Base-by-base conservation (phyloP, 1,140 invertebrate species). In the Cotesia typhae region DNA sequence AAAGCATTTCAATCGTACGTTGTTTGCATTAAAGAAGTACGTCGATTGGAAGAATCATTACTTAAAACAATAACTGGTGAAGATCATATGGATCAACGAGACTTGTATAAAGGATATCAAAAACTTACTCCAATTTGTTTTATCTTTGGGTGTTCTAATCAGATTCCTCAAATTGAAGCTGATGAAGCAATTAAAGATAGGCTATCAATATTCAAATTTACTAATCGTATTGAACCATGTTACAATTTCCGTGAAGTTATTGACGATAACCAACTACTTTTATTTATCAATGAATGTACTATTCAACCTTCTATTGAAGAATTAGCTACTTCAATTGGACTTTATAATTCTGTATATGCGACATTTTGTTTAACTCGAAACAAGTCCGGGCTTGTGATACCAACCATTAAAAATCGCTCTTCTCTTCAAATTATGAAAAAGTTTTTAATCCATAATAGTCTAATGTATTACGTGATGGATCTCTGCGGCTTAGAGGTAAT, bases 81-180 rank as follows among this genome's bases (percentile, higher is more conserved):
- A 28, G 57, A 59, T 59, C 57, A 59, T 20, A 59, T 59, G 57
- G 57, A 59, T 9, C 57, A 59, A 59, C 57, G 57, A 3, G 57
- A 59, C 28, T 28, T 59, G 14, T 59, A 59, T 17, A 59, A 59
- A 59, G 57, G 57, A 4, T 59, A 59, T 9, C 57, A 59, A 20
- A 59, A 59, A 59, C 20, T 59, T 9, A 59, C 57, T 4, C 57
- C 57, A 28, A 59, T 59, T 59, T 59, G 57, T 9, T 59, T 59
- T 9, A 59, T 59, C 9, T 59, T 59, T 20, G 57, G 57, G 7
- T 59, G 57, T 20, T 20, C 57, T 0, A 59, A 59, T 9, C 57
- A 59, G 7, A 59, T 59, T 20, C 57, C 57, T 2, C 57, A 59
- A 20, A 59, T 59, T 20, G 57, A 59, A 10, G 57, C 57, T 28